phyloP scores from a whole-genome alignment of 2,113 vertebrate species.

The Pholis gunnellus region DNA sequence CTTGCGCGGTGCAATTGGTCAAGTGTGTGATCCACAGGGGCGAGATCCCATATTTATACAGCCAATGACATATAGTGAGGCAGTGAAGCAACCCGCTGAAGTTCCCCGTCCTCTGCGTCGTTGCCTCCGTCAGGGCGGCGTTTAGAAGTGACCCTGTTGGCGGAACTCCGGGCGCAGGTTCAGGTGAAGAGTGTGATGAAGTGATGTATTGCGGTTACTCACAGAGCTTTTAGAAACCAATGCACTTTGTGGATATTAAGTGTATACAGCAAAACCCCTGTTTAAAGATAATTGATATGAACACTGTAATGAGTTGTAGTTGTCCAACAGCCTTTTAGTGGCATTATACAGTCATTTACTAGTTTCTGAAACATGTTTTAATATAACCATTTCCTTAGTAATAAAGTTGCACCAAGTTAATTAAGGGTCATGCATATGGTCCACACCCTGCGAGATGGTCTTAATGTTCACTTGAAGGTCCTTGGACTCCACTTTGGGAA shows the following conservation, averaged over 20 bases:
- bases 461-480: background rate
- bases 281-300: background rate
- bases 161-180: constrained; percentile 52
- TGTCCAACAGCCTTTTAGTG: background rate
- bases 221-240: background rate
- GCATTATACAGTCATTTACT: background rate
- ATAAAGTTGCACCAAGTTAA: no score
- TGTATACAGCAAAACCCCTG: background rate
- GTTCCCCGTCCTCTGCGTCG: constrained; percentile 66
- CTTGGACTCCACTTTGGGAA: background rate
- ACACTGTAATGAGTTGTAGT: background rate
- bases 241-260: background rate
- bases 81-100: constrained; percentile 51
- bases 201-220: background rate
- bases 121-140: constrained; percentile 70
- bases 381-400: background rate
- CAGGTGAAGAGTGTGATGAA: constrained; percentile 46
- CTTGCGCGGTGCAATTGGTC: constrained; percentile 54
- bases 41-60: constrained; percentile 48
- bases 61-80: constrained; percentile 43
- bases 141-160: constrained; percentile 61
- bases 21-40: constrained; percentile 57
- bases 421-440: background rate
- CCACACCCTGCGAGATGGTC: background rate
- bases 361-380: background rate